Evolutionary conservation across 2,113 vertebrate species (phyloP).

Genomic region (Entomyzon cyanotis): DNA sequence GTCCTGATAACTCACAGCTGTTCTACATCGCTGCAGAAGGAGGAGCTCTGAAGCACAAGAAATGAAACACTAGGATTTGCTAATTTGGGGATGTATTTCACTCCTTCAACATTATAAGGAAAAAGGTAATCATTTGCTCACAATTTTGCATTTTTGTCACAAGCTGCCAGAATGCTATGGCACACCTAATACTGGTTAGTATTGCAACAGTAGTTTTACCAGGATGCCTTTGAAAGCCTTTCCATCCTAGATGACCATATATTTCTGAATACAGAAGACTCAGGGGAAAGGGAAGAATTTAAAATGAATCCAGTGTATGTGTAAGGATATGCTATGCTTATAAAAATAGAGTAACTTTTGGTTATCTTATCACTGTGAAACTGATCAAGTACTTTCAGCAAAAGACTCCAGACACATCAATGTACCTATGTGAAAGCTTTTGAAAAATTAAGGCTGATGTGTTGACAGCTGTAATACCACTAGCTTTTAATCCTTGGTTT

Average conservation of each 20-base stretch:
- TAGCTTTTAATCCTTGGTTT: conserved; percentile 61
- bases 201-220: background rate
- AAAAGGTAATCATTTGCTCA: background rate
- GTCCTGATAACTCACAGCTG: background rate
- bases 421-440: conserved; percentile 43
- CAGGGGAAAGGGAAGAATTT: background rate
- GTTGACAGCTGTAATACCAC: conserved; percentile 56
- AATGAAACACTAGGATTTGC: background rate
- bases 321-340: background rate
- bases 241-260: background rate
- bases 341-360: conserved; percentile 20
- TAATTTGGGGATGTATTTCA: background rate
- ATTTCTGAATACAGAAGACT: background rate
- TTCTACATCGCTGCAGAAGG: background rate
- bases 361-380: conserved; percentile 38
- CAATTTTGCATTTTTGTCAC: background rate
- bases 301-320: background rate
- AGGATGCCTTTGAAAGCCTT: background rate
- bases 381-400: conserved; percentile 33
- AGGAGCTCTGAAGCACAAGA: background rate
- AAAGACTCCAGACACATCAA: conserved; percentile 3
- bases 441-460: conserved; percentile 63
- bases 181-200: background rate
- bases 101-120: background rate
- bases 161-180: background rate